Evolutionary conservation across 2,113 vertebrate genomes (phyloP).

Genomic region (Hypanus sabinus): DNA sequence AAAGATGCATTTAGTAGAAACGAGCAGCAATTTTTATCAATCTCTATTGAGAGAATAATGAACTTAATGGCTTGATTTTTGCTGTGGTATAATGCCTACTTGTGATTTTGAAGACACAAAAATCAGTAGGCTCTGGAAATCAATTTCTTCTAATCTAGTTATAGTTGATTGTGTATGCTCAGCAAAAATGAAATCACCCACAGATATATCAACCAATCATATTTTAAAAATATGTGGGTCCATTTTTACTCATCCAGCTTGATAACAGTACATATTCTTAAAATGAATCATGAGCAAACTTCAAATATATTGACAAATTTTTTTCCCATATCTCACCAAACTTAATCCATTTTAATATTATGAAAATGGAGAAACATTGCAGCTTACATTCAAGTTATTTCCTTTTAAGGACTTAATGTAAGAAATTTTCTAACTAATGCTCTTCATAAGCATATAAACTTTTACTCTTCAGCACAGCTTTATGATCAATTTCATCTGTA

Average conservation of each 20-base stretch:
- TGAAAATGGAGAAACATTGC: neutral
- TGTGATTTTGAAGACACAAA: no score
- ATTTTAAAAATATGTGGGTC: no score
- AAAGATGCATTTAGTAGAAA: neutral
- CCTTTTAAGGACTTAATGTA: conserved; percentile 19
- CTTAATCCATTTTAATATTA: conserved; percentile 7
- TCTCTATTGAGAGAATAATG: neutral
- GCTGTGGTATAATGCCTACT: no score
- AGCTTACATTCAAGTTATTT: neutral
- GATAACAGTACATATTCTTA: neutral
- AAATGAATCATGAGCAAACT: neutral
- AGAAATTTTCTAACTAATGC: neutral
- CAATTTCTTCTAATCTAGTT: no score
- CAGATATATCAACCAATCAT: no score
- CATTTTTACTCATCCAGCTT: neutral
- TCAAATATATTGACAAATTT: conserved; percentile 1
- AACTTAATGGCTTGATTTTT: neutral
- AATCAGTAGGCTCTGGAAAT: no score
- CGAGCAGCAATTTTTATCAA: neutral
- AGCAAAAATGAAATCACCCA: no score
- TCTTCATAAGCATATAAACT: conserved; percentile 18
- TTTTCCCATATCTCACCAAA: neutral
- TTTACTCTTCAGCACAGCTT: conserved; percentile 10
- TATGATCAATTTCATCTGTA: neutral
- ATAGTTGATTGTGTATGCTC: no score